Evolutionary conservation across 2,797 vertebrate genomes (phyloP).

Genomic region (Orientallactaga sibirica): DNA sequence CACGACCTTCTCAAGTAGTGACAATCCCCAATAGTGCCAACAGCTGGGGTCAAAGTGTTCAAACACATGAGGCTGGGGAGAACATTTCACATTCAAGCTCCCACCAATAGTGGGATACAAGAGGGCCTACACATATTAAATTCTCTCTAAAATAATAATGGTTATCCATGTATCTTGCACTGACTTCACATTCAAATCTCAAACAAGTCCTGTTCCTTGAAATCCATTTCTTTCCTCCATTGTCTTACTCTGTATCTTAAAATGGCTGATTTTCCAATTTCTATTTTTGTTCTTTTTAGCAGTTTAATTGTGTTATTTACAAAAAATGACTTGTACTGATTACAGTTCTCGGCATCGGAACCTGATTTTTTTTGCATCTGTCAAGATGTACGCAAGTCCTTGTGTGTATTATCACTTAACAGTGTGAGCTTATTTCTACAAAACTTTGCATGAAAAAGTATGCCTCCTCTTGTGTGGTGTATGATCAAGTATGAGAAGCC

Average conservation of each 20-base stretch:
- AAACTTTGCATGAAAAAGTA: not conserved
- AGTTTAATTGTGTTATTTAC: not conserved
- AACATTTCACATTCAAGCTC: too few relatives aligned
- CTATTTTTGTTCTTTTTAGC: slow-evolving; percentile 26
- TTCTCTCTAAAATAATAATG: too few relatives aligned
- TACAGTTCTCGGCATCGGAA: slow-evolving; percentile 23
- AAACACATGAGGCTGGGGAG: too few relatives aligned
- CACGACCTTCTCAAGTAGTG: too few relatives aligned
- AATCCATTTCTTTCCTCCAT: not conserved
- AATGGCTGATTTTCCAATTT: slow-evolving; percentile 11
- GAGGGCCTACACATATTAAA: too few relatives aligned
- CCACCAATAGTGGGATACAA: too few relatives aligned
- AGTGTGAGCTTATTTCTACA: not conserved
- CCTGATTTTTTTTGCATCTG: slow-evolving; percentile 9
- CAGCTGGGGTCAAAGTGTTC: too few relatives aligned
- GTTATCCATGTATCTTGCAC: too few relatives aligned
- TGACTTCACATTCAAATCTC: too few relatives aligned
- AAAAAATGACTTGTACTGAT: slow-evolving; percentile 3
- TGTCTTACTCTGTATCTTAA: not conserved
- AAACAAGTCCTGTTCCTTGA: not conserved
- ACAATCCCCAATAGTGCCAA: too few relatives aligned
- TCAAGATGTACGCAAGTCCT: not conserved
- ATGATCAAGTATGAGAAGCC: not conserved
- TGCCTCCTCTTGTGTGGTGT: not conserved
- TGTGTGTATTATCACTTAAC: slow-evolving; percentile 37